Evolutionary conservation across 2,888 invertebrate genomes (phyloP).

Genomic region (Ephialtes manifestator): DNA sequence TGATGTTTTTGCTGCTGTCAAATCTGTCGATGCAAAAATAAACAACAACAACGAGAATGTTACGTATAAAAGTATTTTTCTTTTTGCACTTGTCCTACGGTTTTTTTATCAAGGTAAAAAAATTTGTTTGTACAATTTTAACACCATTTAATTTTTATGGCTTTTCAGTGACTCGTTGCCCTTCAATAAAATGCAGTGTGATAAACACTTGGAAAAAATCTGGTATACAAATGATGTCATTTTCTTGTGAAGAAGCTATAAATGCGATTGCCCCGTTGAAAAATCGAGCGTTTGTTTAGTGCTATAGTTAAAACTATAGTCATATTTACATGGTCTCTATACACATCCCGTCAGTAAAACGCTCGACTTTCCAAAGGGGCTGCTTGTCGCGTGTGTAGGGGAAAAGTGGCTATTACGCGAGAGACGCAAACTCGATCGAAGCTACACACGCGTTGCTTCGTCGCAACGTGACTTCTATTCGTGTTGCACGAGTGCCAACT

Average conservation of each 20-base stretch:
- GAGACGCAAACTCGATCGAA: constrained; percentile 23
- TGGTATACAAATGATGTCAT: background rate
- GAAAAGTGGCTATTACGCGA: constrained; percentile 66
- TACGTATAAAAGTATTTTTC: too few species aligned
- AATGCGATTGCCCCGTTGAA: background rate
- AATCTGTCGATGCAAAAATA: too few species aligned
- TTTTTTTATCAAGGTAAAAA: too few species aligned
- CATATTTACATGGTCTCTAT: constrained; percentile 2
- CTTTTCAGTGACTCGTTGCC: too few species aligned
- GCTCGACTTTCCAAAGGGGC: constrained; percentile 55
- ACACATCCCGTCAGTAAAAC: constrained; percentile 33
- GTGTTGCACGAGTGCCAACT: constrained; percentile 77
- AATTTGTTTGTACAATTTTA: too few species aligned
- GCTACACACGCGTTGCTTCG: constrained; percentile 47
- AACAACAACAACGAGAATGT: too few species aligned
- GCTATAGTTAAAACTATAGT: constrained; percentile 7
- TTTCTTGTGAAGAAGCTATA: background rate
- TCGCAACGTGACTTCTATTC: constrained; percentile 57
- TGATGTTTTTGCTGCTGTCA: too few species aligned
- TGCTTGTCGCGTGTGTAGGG: constrained; percentile 61
- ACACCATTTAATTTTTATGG: too few species aligned
- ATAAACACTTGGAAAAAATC: too few species aligned
- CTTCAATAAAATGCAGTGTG: too few species aligned
- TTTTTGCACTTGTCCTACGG: too few species aligned
- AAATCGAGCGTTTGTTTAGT: constrained; percentile 20